These are phyloP conservation scores for Anagrus nilaparvatae DNA, from an alignment of 1,140 invertebrate species.

Conservation along the genomic window DNA sequence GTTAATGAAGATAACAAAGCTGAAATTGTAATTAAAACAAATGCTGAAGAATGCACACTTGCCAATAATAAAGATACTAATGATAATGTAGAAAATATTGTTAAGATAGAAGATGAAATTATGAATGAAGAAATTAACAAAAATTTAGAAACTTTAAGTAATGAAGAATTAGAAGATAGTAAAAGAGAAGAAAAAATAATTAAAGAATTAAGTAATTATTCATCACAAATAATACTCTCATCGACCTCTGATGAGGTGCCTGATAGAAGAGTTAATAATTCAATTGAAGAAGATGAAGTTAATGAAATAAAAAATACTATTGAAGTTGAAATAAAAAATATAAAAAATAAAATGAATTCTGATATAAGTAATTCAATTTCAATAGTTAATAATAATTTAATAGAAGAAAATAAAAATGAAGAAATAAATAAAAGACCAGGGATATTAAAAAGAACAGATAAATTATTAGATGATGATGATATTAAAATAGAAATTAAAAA, in stretches of 20 bases:
- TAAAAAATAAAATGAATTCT: neutral
- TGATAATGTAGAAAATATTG: neutral
- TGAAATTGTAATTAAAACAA: neutral
- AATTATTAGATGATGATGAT: neutral
- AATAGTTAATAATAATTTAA: neutral
- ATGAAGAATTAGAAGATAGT: conserved; percentile 26
- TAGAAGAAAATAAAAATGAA: neutral
- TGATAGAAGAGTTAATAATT: neutral
- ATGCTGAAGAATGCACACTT: conserved; percentile 4
- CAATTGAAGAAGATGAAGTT: neutral
- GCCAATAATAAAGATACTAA: conserved; percentile 4
- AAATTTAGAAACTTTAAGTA: neutral
- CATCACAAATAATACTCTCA: conserved; percentile 1
- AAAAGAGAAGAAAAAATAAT: conserved; percentile 23
- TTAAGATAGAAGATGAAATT: neutral
- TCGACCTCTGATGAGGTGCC: conserved; percentile 9
- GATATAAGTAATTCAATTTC: neutral
- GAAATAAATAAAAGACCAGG: neutral
- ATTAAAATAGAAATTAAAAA: conserved; percentile 1
- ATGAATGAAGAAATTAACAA: neutral
- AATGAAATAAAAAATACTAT: neutral
- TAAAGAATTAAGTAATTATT: no score
- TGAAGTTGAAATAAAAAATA: conserved; percentile 2
- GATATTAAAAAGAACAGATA: neutral
- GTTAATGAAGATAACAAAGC: neutral